These are phyloP conservation scores for Zaprionus bogoriensis DNA, from an alignment of 2,888 invertebrate genomes.

Conservation along the genomic window DNA sequence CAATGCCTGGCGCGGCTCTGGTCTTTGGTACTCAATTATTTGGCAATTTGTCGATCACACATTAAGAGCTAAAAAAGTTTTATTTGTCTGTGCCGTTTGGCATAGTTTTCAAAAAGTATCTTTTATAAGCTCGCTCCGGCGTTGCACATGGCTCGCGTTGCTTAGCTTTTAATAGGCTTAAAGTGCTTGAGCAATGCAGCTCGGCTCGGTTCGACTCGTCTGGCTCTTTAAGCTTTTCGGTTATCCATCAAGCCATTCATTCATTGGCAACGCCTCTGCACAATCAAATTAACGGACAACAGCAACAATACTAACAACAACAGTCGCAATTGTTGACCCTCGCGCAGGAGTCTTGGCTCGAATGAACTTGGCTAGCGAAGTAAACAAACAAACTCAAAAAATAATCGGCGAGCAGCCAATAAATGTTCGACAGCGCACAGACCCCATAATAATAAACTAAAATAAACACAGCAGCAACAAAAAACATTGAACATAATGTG, in stretches of 20 bases:
- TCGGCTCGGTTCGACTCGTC: not conserved
- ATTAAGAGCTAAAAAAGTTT: conserved; percentile 47
- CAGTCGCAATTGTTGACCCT: conserved; percentile 50
- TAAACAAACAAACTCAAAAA: conserved; percentile 36
- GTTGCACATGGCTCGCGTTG: conserved; percentile 48
- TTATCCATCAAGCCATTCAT: conserved; percentile 53
- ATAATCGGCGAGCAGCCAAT: conserved; percentile 54
- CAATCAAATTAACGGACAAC: conserved; percentile 44
- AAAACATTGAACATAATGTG: conserved; percentile 56
- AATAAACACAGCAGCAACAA: conserved; percentile 36
- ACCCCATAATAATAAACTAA: conserved; percentile 73
- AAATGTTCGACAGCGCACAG: conserved; percentile 68
- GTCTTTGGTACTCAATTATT: conserved; percentile 52
- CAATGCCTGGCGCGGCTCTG: conserved; percentile 26
- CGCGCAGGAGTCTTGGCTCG: conserved; percentile 36
- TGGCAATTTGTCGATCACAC: conserved; percentile 71
- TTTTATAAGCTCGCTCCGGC: conserved; percentile 36
- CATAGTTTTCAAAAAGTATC: conserved; percentile 53
- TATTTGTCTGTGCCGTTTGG: conserved; percentile 22
- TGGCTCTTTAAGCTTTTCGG: conserved; percentile 14
- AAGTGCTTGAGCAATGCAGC: conserved; percentile 58
- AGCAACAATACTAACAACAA: conserved; percentile 20
- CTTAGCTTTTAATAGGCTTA: conserved; percentile 71
- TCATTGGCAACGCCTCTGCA: conserved; percentile 55
- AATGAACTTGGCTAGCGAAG: conserved; percentile 65